phyloP scores from a whole-genome alignment of 2,113 vertebrate species.

The Channa argus region DNA sequence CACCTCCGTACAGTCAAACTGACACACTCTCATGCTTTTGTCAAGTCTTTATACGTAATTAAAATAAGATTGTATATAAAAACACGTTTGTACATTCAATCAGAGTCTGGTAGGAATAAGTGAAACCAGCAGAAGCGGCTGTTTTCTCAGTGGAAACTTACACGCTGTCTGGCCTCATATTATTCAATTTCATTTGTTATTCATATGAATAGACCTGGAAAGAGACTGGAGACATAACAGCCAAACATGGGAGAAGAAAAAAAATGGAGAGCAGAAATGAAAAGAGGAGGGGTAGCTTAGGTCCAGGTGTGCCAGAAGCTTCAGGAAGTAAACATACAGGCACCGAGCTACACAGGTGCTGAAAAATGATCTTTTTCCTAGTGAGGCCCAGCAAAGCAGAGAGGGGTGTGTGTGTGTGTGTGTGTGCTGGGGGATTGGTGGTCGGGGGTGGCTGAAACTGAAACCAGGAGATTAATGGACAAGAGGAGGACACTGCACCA shows the following conservation, averaged over 20 bases:
- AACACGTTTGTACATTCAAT: background rate
- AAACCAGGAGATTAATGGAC: conserved; percentile 42
- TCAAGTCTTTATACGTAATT: background rate
- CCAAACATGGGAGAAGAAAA: conserved; percentile 40
- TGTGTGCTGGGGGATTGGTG: background rate
- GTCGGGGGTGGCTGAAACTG: conserved; percentile 9
- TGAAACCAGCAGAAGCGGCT: conserved; percentile 9
- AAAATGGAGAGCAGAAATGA: conserved; percentile 46
- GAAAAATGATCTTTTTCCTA: conserved; percentile 69
- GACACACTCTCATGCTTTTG: conserved; percentile 4
- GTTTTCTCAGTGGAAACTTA: conserved; percentile 29
- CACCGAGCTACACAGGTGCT: conserved; percentile 72
- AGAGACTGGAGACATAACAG: conserved; percentile 49
- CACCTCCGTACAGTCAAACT: background rate
- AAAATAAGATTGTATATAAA: background rate
- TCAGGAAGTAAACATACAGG: conserved; percentile 72
- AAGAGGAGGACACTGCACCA: conserved; percentile 23
- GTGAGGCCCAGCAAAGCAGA: conserved; percentile 43
- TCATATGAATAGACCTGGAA: conserved; percentile 52
- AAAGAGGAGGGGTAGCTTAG: conserved; percentile 58
- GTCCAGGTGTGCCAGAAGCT: conserved; percentile 78
- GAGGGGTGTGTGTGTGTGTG: conserved; percentile 19
- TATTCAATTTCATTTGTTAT: conserved; percentile 63
- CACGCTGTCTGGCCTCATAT: conserved; percentile 27
- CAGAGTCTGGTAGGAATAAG: background rate